Base-by-base conservation (phyloP, 2,888 invertebrate genomes). In the Cylloceria caligata region DNA sequence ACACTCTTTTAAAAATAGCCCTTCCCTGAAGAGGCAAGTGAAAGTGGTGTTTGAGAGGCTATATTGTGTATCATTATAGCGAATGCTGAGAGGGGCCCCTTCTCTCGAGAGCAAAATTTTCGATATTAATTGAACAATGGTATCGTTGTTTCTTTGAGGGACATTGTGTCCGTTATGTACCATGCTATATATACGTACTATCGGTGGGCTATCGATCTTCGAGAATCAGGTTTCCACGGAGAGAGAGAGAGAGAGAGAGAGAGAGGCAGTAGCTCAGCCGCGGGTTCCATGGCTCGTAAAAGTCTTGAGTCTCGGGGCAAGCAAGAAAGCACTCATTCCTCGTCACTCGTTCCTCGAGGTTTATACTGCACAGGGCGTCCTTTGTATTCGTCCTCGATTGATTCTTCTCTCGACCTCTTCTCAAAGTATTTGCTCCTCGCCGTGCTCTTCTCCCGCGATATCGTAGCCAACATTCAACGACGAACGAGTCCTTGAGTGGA, bases 361-460 rank as follows among this genome's bases (percentile, higher is more conserved):
- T 72, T 68, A 68, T 73, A 30, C 42, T n/a, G 60, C 30, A 83
- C 84, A 84, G 83, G 75, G 69, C 76, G 64, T 77, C 77, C 83
- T 84, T 84, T 84, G 84, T 84, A 64, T 78, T 57, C 68, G 65
- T 80, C 75, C 81, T 71, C 79, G 79, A 84, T 84, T 83, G 81
- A 83, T 84, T 84, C 76, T 80, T 83, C 80, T 47, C 30, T 27
- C 68, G n/a, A 62, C 45, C 65, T n/a, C 57, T 49, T 57, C 68
- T 57, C 47, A 16, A 34, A 5, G 24, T 52, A 52, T 52, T 52
- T 11, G 24, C 24, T 21, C 52, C 21, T 21, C 52, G 21, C 19
- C 16, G 49, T 7, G 24, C 42, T 62, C 42, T n/a, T 75, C 65
- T 55, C 36, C 62, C 52, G 42, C 72, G 16, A 27, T 55, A 30